Conservation (phyloP, 2,113 vertebrate species). For the Prunella fulvescens region DNA sequence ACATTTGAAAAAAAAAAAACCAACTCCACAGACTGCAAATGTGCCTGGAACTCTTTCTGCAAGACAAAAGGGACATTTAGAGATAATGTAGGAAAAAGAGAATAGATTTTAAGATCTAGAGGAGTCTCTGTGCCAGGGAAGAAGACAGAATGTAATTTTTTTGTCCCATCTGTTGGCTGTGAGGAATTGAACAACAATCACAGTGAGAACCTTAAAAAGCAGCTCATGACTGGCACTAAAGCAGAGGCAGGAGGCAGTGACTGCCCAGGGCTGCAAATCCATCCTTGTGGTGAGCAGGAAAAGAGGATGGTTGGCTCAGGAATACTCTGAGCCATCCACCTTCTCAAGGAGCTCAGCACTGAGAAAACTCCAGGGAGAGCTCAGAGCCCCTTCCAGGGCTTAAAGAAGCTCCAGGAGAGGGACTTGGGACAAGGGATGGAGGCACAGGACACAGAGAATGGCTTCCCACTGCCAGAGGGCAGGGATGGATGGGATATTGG, state of each 20-base stretch:
- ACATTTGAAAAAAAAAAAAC: not conserved
- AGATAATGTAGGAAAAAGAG: constrained; percentile 9
- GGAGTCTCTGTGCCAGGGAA: not conserved
- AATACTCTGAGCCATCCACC: not conserved
- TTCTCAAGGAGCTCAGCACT: not conserved
- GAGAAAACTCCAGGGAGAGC: not conserved
- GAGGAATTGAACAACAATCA: not conserved
- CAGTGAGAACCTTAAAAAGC: not conserved
- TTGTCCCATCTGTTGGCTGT: not conserved
- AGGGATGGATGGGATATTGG: not conserved
- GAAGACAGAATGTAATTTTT: not conserved
- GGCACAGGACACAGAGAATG: not conserved
- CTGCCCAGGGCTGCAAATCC: not conserved
- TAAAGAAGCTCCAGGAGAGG: not conserved
- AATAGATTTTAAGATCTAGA: constrained; percentile 28
- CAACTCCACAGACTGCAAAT: not conserved
- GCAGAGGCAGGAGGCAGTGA: not conserved
- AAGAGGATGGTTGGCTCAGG: not conserved
- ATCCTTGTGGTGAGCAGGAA: not conserved
- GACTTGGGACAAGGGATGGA: accelerated
- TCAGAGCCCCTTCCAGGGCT: not conserved
- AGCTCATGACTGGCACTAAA: not conserved
- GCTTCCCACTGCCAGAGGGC: not conserved
- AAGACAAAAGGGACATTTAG: constrained; percentile 45
- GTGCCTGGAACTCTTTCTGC: constrained; percentile 9